A percentile compares a stretch with the other conserved stretches of the same genome.
phyloP scores from a whole-genome alignment of 2,113 vertebrate genomes.

The Lepidiolamprologus cunningtoni region DNA sequence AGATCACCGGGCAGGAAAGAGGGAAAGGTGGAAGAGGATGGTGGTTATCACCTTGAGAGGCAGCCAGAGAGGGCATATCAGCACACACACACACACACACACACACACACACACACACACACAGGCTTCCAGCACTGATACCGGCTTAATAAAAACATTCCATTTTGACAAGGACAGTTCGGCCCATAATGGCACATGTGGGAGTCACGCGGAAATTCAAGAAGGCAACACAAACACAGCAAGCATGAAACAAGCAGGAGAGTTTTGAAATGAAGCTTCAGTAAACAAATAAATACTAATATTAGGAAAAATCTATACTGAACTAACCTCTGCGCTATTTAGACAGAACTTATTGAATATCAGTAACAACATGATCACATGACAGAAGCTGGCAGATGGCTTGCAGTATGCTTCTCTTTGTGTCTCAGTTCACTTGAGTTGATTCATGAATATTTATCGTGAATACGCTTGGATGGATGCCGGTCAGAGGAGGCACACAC shows the following conservation, averaged over 20 bases:
- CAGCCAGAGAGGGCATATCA: neutral
- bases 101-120: neutral
- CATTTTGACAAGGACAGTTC: neutral
- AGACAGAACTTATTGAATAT: constrained; percentile 11
- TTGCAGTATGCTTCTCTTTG: constrained; percentile 22
- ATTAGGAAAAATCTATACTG: neutral
- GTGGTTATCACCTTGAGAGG: neutral
- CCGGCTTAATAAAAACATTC: constrained; percentile 12
- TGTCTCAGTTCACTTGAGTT: constrained; percentile 33
- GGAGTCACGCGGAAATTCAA: neutral
- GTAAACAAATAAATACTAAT: neutral
- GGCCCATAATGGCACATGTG: neutral
- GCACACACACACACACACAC: neutral
- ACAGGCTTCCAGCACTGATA: neutral
- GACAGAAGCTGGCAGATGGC: constrained; percentile 48
- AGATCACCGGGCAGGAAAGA: constrained; percentile 11
- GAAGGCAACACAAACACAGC: neutral
- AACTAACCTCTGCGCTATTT: neutral
- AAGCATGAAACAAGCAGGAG: neutral
- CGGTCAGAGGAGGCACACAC: neutral
- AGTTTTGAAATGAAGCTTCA: neutral
- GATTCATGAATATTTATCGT: constrained; percentile 53
- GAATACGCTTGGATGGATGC: neutral
- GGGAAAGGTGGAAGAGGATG: neutral
- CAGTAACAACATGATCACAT: neutral